These are phyloP conservation scores for Adineta ricciae DNA, from an alignment of 2,888 invertebrate genomes.

Conservation along the genomic window DNA sequence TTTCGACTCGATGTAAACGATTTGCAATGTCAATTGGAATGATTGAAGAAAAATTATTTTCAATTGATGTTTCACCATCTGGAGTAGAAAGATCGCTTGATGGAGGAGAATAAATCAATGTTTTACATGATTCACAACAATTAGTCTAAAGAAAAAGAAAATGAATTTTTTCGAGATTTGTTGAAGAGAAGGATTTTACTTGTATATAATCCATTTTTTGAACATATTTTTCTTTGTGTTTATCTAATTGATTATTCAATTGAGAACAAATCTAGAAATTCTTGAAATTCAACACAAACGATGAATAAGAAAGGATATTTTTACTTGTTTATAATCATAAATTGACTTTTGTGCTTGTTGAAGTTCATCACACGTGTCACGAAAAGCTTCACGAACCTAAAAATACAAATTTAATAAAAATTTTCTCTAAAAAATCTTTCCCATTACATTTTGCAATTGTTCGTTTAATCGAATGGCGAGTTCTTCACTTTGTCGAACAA, in stretches of 20 bases:
- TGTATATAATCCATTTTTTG: slow-evolving; percentile 59
- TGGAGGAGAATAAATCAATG: neutral
- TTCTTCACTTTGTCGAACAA: slow-evolving; percentile 63
- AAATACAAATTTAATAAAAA: neutral
- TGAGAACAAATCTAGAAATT: slow-evolving; percentile 53
- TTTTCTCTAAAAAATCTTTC: neutral
- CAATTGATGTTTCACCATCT: neutral
- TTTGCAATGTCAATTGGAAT: neutral
- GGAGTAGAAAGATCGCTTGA: neutral
- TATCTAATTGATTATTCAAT: slow-evolving; percentile 75
- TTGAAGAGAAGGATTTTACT: slow-evolving; percentile 51
- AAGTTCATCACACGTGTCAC: slow-evolving; percentile 16
- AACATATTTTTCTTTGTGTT: slow-evolving; percentile 62
- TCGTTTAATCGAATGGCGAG: slow-evolving; percentile 61
- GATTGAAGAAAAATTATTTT: neutral
- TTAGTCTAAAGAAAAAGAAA: neutral
- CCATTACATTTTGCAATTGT: slow-evolving; percentile 52
- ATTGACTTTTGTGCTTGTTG: neutral
- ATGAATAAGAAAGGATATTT: too few species aligned
- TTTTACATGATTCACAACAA: slow-evolving; percentile 11
- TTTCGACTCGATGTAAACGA: slow-evolving; percentile 58
- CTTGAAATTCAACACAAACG: too few species aligned
- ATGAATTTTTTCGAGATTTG: neutral
- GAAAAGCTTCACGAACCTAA: slow-evolving; percentile 24
- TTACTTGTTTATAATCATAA: slow-evolving; percentile 73